A percentile compares a stretch with the other conserved stretches of the same genome.
phyloP scores from a whole-genome alignment of 1,140 invertebrate species.

The Aphis craccivora region DNA sequence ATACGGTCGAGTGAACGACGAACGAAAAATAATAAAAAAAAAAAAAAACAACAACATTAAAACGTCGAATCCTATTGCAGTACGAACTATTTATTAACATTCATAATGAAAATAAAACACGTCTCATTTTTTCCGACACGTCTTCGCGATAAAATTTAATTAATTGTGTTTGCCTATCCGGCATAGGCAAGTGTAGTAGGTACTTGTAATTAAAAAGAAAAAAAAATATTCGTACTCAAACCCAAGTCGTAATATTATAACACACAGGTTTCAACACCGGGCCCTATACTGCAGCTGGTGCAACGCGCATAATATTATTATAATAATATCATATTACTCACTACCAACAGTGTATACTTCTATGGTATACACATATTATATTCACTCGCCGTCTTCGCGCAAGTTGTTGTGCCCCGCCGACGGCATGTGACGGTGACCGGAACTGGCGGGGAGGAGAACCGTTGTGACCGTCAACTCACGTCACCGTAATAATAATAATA shows the following conservation, averaged over 20 bases:
- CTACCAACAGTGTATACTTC: not conserved
- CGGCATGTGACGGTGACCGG: not conserved
- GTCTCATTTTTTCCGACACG: not conserved
- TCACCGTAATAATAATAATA: not conserved
- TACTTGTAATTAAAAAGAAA: not conserved
- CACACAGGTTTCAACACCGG: not conserved
- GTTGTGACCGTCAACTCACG: not conserved
- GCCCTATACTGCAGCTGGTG: not conserved
- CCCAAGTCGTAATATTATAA: not conserved
- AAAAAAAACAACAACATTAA: no score
- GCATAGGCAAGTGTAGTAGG: no score
- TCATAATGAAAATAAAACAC: not conserved
- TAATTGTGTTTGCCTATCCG: not conserved
- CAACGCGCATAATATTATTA: not conserved
- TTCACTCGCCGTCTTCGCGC: not conserved
- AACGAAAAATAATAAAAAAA: not conserved
- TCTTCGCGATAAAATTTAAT: not conserved
- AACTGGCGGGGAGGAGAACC: not conserved
- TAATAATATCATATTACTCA: constrained; percentile 9
- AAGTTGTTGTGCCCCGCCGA: not conserved
- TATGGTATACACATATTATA: not conserved
- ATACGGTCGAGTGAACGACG: not conserved
- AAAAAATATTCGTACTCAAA: not conserved
- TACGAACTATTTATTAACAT: not conserved
- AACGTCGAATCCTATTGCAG: not conserved